These are phyloP conservation scores for Anastrepha obliqua DNA, from an alignment of 1,140 invertebrate species.

Conservation along the genomic window DNA sequence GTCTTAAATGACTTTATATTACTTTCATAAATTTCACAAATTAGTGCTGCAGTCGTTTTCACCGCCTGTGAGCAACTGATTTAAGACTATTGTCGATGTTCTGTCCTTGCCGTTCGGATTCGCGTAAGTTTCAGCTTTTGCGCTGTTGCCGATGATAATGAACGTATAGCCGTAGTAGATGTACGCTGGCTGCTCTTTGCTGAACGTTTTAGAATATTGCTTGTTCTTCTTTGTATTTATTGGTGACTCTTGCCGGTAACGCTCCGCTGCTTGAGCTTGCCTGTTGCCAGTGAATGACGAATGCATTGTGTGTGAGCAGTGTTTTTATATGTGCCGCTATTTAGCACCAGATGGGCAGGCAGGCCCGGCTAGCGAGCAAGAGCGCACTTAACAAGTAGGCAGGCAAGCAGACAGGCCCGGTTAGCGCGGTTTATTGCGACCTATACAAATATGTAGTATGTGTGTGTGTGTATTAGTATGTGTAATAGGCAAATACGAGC, in stretches of 20 bases:
- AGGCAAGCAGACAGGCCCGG: slow-evolving; percentile 25
- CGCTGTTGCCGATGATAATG: background rate
- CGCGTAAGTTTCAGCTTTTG: slow-evolving; percentile 19
- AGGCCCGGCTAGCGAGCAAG: slow-evolving; percentile 27
- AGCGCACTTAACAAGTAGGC: background rate
- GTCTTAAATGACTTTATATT: background rate
- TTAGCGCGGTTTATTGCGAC: slow-evolving; percentile 23
- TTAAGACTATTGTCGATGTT: slow-evolving; percentile 17
- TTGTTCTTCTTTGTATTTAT: background rate
- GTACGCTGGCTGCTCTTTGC: background rate
- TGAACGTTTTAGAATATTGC: background rate
- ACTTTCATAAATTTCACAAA: background rate
- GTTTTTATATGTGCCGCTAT: slow-evolving; percentile 2
- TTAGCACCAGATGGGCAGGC: background rate
- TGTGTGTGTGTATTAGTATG: background rate
- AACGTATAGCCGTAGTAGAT: background rate
- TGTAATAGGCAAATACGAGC: background rate
- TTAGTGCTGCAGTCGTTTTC: background rate
- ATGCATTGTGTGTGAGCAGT: background rate
- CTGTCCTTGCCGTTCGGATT: background rate
- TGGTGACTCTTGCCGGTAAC: background rate
- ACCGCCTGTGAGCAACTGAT: slow-evolving; percentile 19
- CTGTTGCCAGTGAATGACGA: slow-evolving; percentile 42
- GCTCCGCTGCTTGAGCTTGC: background rate
- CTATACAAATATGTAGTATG: background rate